Base-by-base conservation (phyloP, 2,113 vertebrate genomes). In the Leptobrachium ailaonicum region DNA sequence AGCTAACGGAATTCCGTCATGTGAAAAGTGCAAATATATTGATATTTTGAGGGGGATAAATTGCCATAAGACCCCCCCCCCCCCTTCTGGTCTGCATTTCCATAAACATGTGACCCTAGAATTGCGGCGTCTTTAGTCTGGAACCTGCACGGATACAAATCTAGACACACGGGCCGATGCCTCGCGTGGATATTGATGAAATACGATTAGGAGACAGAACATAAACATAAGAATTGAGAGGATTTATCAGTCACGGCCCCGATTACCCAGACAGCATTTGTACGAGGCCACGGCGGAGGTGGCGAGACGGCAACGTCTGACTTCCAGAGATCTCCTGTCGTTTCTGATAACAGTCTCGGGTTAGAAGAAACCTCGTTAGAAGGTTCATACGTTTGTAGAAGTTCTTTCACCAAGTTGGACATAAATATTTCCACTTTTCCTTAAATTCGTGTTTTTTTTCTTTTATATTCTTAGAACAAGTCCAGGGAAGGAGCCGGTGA, bases 401-500 rank as follows among this genome's bases (percentile, higher is more conserved):
- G 62, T 64, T 40, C 32, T 64, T 62, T 20, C 5, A 4, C 56
- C 9, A 60, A 60, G 13, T 10, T 13, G 3, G 56, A 14, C 4
- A 12, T 32, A 32, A 32, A 32, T 32, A 8, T 50, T 50, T 50
- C 47, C 47, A 50, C 47, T 50, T 50, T 50, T 50, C 47, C 47
- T 50, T 5, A 50, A 50, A 50, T 50, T 50, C 4, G 56, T 60
- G 13, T 60, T 60, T 60, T 13, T 60, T 14, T 60, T 14, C 13
- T 14, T 67, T 60, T 56, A 1, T 2, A 72, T 10, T 14, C 40
- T 56, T 70, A 8, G 2, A 11, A 66, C n/a, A 78, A 73, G 85
- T 85, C 86, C 66, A 7, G 2, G 62, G 84, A 45, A 82, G 84
- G 60, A 82, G 6, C 40, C 75, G 72, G 50, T 0, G 41, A 47